phyloP scores from a whole-genome alignment of 2,113 vertebrate species.

The Entelurus aequoreus region DNA sequence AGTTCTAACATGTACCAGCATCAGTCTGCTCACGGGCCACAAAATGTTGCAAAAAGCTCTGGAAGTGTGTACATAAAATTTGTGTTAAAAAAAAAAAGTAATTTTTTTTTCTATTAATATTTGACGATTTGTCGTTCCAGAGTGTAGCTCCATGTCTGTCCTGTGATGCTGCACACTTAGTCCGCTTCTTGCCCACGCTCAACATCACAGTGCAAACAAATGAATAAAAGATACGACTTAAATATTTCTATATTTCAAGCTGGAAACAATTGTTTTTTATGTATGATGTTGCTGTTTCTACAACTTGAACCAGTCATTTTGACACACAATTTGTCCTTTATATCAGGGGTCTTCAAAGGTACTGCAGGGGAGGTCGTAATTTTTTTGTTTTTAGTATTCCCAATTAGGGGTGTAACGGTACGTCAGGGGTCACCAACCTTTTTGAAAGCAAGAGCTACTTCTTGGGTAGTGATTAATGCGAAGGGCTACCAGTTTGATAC shows the following conservation, averaged over 20 bases:
- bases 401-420: too few species aligned
- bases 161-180: slow-evolving; percentile 50
- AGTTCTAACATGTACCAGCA: slow-evolving; percentile 5
- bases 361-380: too few species aligned
- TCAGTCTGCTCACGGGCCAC: slow-evolving; percentile 31
- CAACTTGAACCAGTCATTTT: slow-evolving; percentile 13
- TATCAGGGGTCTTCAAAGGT: too few species aligned
- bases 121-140: slow-evolving; percentile 36
- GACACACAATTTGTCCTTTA: slow-evolving; percentile 1
- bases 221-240: slow-evolving; percentile 14
- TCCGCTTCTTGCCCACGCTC: slow-evolving; percentile 51
- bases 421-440: too few species aligned
- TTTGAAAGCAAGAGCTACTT: too few species aligned
- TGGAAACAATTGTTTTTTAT: slow-evolving; percentile 12
- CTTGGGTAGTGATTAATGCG: too few species aligned
- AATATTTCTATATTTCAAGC: slow-evolving; percentile 6
- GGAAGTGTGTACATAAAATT: slow-evolving; percentile 64
- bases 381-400: too few species aligned
- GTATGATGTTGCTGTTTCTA: slow-evolving; percentile 1
- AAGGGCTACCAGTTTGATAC: too few species aligned
- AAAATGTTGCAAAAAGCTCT: slow-evolving; percentile 49
- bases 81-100: not conserved
- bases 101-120: slow-evolving; percentile 8
- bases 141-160: slow-evolving; percentile 40
- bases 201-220: slow-evolving; percentile 32